Conservation (phyloP, 53 echinoderm and acorn worm species). For the Actinopyga echinites region DNA sequence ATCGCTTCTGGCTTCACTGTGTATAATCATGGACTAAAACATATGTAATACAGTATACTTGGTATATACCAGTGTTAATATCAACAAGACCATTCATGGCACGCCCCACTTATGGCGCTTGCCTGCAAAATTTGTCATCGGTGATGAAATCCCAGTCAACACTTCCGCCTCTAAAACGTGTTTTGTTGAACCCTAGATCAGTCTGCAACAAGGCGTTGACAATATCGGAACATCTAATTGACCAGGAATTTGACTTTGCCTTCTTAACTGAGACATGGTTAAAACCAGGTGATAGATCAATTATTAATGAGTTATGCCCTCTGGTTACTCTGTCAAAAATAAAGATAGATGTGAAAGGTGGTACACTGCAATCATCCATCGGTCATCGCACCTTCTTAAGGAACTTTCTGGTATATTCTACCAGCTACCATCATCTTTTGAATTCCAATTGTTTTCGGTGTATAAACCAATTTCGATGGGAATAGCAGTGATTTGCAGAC, state of each 20-base stretch:
- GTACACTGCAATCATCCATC: background rate
- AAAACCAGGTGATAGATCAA: background rate
- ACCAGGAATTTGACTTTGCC: background rate
- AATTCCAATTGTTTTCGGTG: background rate
- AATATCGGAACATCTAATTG: background rate
- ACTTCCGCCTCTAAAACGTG: background rate
- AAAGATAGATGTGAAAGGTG: background rate
- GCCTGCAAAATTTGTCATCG: too few relatives aligned
- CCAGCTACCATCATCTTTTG: background rate
- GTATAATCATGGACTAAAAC: too few relatives aligned
- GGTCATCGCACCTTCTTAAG: background rate
- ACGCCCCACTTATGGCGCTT: too few relatives aligned
- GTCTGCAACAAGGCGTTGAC: background rate
- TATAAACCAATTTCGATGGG: background rate
- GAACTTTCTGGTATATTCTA: background rate
- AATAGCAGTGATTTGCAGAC: background rate
- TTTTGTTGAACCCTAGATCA: background rate
- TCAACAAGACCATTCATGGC: too few relatives aligned
- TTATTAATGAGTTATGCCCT: background rate
- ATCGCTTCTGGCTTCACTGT: too few relatives aligned
- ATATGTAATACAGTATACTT: too few relatives aligned
- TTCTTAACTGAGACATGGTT: constrained; percentile 5
- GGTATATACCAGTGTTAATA: too few relatives aligned
- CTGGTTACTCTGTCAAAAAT: background rate
- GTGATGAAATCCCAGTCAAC: too few relatives aligned